phyloP scores from a whole-genome alignment of 2,888 invertebrate species.

The Lycaena phlaeas region DNA sequence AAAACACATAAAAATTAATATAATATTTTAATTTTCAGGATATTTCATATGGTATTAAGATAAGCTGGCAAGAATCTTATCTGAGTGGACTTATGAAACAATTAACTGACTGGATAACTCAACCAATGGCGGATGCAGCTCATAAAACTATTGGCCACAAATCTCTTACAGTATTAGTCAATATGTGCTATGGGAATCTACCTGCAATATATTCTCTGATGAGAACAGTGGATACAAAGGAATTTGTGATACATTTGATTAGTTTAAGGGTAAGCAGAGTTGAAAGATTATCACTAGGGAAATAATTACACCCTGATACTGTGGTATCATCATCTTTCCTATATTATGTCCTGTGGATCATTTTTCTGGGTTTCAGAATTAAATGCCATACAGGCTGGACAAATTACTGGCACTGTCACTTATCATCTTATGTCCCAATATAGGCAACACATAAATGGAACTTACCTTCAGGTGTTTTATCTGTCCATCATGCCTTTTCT shows the following conservation, averaged over 20 bases:
- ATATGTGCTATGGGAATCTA: conserved; percentile 84
- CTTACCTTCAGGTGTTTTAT: too few species aligned
- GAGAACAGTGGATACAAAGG: conserved; percentile 80
- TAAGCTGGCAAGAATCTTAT: conserved; percentile 86
- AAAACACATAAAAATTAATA: too few species aligned
- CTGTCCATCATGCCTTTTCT: too few species aligned
- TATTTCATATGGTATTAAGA: conserved; percentile 83
- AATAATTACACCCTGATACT: too few species aligned
- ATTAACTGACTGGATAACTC: conserved; percentile 76
- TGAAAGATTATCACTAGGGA: too few species aligned
- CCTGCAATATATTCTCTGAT: conserved; percentile 82
- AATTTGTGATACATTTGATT: conserved; percentile 75
- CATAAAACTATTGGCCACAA: conserved; percentile 58
- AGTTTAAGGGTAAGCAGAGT: conserved; percentile 71
- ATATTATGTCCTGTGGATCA: too few species aligned
- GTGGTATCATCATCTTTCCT: too few species aligned
- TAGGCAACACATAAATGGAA: too few species aligned
- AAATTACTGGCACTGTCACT: too few species aligned
- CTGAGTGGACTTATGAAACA: conserved; percentile 77
- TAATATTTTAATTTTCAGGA: conserved; percentile 75
- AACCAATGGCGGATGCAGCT: conserved; percentile 56
- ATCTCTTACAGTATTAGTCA: conserved; percentile 80
- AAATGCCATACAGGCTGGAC: too few species aligned
- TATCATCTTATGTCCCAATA: too few species aligned
- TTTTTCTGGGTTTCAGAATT: too few species aligned